Percentiles rank a stretch among this genome's conserved stretches.
phyloP scores from a whole-genome alignment of 1,140 invertebrate genomes.

The Armadillidium nasatum region DNA sequence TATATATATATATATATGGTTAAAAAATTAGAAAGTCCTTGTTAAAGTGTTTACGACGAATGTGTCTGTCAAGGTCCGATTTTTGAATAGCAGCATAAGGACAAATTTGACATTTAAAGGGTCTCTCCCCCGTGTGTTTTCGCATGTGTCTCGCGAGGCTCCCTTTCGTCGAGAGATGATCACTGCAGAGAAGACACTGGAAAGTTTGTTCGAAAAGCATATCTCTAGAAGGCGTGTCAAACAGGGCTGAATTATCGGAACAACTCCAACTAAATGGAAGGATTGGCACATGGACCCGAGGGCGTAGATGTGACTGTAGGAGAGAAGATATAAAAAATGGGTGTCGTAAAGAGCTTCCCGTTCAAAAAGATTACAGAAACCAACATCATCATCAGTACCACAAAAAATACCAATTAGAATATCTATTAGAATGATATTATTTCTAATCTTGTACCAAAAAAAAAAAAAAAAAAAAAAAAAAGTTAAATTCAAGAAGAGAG shows the following conservation, averaged over 20 bases:
- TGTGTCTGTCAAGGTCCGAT: conserved; percentile 7
- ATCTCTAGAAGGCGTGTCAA: too few relatives aligned
- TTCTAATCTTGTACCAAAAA: too few relatives aligned
- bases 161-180: not conserved
- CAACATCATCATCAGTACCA: too few relatives aligned
- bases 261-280: too few relatives aligned
- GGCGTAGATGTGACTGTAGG: not conserved
- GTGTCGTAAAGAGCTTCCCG: too few relatives aligned
- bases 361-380: too few relatives aligned
- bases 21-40: not conserved
- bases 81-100: conserved; percentile 1
- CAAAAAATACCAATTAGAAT: too few relatives aligned
- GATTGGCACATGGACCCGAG: not conserved
- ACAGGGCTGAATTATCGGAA: too few relatives aligned
- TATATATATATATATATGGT: not conserved
- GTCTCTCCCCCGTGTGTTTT: conserved; percentile 27
- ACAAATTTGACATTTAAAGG: not conserved
- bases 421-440: too few relatives aligned
- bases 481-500: too few relatives aligned
- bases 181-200: not conserved
- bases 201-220: not conserved
- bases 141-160: conserved; percentile 21
- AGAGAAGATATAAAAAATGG: not conserved
- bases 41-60: conserved; percentile 12
- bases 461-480: too few relatives aligned